Evolutionary conservation across 2,797 vertebrate genomes (phyloP).

Genomic region (Diglossa cyanea): DNA sequence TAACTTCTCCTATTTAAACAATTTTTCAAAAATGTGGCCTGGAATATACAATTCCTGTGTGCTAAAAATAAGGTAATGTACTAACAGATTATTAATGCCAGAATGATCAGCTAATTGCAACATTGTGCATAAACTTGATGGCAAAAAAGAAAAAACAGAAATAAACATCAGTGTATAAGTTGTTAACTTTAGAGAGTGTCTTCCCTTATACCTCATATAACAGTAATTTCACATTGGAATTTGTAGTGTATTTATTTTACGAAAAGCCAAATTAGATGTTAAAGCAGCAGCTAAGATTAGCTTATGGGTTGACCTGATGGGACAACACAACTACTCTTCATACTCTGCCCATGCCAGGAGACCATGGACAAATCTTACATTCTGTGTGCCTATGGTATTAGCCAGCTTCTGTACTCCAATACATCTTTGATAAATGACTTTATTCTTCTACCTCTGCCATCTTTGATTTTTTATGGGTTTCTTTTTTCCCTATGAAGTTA

Average conservation of each 20-base stretch:
- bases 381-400: not conserved
- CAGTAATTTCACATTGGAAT: not conserved
- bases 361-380: not conserved
- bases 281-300: not conserved
- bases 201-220: not conserved
- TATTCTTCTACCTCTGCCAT: not conserved
- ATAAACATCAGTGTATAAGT: not conserved
- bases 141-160: not conserved
- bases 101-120: not conserved
- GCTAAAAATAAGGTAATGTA: not conserved
- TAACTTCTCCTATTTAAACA: not conserved
- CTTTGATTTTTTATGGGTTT: not conserved
- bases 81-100: not conserved
- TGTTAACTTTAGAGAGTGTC: not conserved
- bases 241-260: not conserved
- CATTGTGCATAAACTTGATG: not conserved
- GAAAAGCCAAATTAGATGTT: not conserved
- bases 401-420: not conserved
- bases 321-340: not conserved
- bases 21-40: not conserved
- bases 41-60: not conserved
- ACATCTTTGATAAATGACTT: not conserved
- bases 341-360: not conserved
- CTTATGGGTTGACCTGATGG: not conserved
- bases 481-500: fast-evolving